Percentiles rank a stretch among this genome's conserved stretches.
These are phyloP conservation scores for Myanophis thanlyinensis DNA, from an alignment of 2,113 vertebrate species.

Conservation along the genomic window DNA sequence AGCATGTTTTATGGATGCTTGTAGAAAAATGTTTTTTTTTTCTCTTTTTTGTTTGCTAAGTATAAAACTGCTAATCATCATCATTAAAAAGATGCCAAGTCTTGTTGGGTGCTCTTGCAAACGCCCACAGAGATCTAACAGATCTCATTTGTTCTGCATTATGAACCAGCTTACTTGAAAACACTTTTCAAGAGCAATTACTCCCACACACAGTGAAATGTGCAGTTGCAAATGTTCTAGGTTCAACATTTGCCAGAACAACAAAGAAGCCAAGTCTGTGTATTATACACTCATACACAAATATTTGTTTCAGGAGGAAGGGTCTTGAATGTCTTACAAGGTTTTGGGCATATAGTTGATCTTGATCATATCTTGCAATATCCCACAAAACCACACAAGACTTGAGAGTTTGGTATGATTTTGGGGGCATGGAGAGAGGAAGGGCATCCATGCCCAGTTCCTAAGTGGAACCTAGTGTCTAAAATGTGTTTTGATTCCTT, in stretches of 20 bases:
- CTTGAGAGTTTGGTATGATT: neutral
- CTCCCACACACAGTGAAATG: neutral
- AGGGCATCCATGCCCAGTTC: neutral
- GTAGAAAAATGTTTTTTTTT: constrained; percentile 22
- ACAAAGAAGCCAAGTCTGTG: constrained; percentile 33
- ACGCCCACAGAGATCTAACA: constrained; percentile 27
- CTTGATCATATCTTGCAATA: neutral
- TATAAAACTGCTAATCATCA: constrained; percentile 26
- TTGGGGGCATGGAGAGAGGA: neutral
- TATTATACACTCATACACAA: neutral
- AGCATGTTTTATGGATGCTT: neutral
- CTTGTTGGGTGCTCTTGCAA: neutral
- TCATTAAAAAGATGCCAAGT: constrained; percentile 37
- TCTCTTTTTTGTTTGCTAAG: constrained; percentile 19
- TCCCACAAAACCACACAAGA: neutral
- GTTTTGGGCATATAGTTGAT: neutral
- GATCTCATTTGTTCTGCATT: constrained; percentile 23
- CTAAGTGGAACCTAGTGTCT: neutral
- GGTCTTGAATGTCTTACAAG: neutral
- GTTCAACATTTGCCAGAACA: constrained; percentile 23
- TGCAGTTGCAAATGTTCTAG: constrained; percentile 19
- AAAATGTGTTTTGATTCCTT: neutral
- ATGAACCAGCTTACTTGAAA: constrained; percentile 50
- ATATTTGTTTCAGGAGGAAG: neutral
- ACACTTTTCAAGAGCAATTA: constrained; percentile 50